Evolutionary conservation across 2,113 vertebrate genomes (phyloP).

Genomic region (Machaerirhynchus nigripectus): DNA sequence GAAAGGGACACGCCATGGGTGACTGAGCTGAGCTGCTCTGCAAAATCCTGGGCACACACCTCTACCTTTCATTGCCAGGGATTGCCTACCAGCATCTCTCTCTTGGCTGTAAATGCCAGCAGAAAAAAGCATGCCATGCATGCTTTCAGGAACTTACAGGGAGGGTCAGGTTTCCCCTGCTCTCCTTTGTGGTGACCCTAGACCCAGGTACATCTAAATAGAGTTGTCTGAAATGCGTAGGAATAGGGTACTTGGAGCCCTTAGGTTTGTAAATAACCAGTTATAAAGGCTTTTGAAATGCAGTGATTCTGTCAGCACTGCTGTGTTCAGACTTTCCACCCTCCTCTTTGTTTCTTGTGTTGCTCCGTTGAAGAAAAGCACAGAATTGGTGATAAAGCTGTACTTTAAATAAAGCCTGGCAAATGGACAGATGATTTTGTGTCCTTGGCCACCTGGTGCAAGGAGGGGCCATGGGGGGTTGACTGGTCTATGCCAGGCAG

Average conservation of each 20-base stretch:
- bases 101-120: background rate
- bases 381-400: background rate
- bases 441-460: background rate
- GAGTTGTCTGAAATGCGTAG: background rate
- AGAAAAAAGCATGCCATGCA: background rate
- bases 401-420: background rate
- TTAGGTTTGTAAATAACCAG: background rate
- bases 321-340: background rate
- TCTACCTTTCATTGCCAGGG: background rate
- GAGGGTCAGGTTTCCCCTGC: background rate
- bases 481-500: background rate
- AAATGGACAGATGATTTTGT: background rate
- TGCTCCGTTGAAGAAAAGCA: background rate
- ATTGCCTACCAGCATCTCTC: background rate
- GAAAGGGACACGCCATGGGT: background rate
- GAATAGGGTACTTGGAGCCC: background rate
- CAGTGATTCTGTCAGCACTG: background rate
- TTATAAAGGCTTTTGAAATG: background rate
- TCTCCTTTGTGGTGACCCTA: background rate
- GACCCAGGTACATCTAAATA: background rate
- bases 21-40: background rate
- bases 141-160: background rate
- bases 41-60: background rate
- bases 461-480: fast-evolving
- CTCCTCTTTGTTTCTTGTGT: background rate